These are phyloP conservation scores for Hydrotaea cyrtoneurina DNA, from an alignment of 2,888 invertebrate species.

Conservation along the genomic window DNA sequence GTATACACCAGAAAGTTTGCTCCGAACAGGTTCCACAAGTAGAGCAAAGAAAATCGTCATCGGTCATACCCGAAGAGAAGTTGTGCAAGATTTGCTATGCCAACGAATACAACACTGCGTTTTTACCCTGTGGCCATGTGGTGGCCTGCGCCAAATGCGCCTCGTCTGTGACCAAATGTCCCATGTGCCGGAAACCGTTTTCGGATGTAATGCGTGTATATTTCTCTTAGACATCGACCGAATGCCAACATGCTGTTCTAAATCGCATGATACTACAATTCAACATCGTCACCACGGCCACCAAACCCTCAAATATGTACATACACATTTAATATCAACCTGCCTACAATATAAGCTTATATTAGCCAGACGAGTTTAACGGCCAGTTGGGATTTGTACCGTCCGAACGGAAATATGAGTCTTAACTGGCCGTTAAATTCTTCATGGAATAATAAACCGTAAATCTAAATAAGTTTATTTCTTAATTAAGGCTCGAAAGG, in stretches of 20 bases:
- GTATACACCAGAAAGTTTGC: constrained; percentile 19
- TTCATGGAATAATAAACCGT: neutral
- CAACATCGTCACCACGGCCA: neutral
- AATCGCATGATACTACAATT: neutral
- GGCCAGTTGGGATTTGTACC: constrained; percentile 63
- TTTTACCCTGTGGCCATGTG: constrained; percentile 97
- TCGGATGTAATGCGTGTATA: constrained; percentile 82
- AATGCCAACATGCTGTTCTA: constrained; percentile 11
- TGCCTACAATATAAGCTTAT: neutral
- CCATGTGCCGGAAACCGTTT: constrained; percentile 91
- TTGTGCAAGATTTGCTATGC: constrained; percentile 96
- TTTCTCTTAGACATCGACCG: constrained; percentile 77
- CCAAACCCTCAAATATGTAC: constrained; percentile 47
- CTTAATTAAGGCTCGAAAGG: neutral
- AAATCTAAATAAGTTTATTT: constrained; percentile 3
- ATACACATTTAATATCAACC: constrained; percentile 50
- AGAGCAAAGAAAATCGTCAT: constrained; percentile 38
- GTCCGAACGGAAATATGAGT: constrained; percentile 5
- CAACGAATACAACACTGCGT: constrained; percentile 93
- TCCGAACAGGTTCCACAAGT: neutral
- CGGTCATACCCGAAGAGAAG: constrained; percentile 82
- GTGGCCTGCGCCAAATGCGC: constrained; percentile 96
- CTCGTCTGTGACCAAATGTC: constrained; percentile 91
- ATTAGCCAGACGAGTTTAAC: constrained; percentile 59
- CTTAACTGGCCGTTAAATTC: constrained; percentile 65